Conservation (phyloP, 2,797 vertebrate species). For the Melanotaenia trifasciata region DNA sequence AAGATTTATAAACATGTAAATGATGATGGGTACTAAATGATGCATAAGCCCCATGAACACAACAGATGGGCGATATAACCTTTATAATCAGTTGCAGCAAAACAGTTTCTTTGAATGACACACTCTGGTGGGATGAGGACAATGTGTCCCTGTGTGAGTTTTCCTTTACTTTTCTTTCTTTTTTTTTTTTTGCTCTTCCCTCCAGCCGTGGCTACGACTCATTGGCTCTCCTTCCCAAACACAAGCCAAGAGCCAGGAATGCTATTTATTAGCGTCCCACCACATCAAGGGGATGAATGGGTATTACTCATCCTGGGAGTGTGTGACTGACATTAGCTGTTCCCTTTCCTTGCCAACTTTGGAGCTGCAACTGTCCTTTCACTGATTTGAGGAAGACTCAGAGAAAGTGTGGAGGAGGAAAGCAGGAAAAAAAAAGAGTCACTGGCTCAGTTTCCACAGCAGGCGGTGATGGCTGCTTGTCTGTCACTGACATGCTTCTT, state of each 20-base stretch:
- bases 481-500: slow-evolving; percentile 15
- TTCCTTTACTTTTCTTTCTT: background rate
- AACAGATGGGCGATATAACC: slow-evolving; percentile 13
- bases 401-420: slow-evolving; percentile 13
- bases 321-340: slow-evolving; percentile 61
- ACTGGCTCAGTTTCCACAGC: slow-evolving; percentile 25
- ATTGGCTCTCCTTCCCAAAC: slow-evolving; percentile 61
- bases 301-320: slow-evolving; percentile 69
- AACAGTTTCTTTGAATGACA: slow-evolving; percentile 40
- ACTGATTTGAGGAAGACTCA: slow-evolving; percentile 48
- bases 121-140: slow-evolving; percentile 53
- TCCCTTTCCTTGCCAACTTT: slow-evolving; percentile 49
- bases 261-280: slow-evolving; percentile 67
- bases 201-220: slow-evolving; percentile 50
- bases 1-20: slow-evolving; percentile 11
- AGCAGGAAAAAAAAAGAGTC: slow-evolving; percentile 38
- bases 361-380: slow-evolving; percentile 43
- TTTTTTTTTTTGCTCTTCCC: slow-evolving; percentile 17
- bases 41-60: slow-evolving; percentile 11
- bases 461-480: slow-evolving; percentile 10
- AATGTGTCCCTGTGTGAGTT: slow-evolving; percentile 50
- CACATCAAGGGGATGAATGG: slow-evolving; percentile 78
- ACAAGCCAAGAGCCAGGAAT: slow-evolving; percentile 59
- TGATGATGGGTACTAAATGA: slow-evolving; percentile 15
- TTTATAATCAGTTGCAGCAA: slow-evolving; percentile 8